These are phyloP conservation scores for Trogon melanurus DNA, from an alignment of 2,113 vertebrate species.

Conservation along the genomic window DNA sequence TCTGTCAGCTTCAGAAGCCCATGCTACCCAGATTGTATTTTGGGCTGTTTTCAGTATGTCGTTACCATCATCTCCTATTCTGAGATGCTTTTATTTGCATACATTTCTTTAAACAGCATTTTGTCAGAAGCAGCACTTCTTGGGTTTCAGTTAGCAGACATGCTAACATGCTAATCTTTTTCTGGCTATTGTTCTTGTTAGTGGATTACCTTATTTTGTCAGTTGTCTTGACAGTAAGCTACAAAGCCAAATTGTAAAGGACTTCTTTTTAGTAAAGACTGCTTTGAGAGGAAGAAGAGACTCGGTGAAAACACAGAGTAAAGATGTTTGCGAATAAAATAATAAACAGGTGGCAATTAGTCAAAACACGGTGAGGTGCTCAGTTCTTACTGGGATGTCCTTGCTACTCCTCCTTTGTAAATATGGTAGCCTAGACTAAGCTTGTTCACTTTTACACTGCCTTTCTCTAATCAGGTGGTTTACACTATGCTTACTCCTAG, in stretches of 20 bases:
- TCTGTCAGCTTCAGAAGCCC: neutral
- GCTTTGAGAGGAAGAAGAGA: neutral
- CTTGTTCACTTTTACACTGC: neutral
- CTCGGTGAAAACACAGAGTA: neutral
- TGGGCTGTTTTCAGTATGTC: neutral
- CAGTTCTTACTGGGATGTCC: neutral
- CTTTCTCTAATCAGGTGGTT: neutral
- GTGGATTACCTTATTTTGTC: neutral
- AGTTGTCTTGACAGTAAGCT: neutral
- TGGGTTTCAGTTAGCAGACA: neutral
- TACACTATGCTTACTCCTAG: neutral
- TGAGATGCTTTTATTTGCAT: neutral
- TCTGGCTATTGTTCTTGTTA: neutral
- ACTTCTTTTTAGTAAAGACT: neutral
- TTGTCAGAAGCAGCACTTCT: neutral
- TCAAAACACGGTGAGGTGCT: neutral
- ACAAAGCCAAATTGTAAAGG: neutral
- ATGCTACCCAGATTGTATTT: neutral
- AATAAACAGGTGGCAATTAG: accelerated
- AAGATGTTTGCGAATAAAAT: neutral
- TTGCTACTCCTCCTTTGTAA: neutral
- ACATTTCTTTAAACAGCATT: neutral
- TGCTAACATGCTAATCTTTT: neutral
- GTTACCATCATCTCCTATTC: neutral
- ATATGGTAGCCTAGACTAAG: neutral